A percentile compares a stretch with the other conserved stretches of the same genome.
Evolutionary conservation across 2,797 vertebrate species (phyloP).

Genomic region (Dipus sagitta): DNA sequence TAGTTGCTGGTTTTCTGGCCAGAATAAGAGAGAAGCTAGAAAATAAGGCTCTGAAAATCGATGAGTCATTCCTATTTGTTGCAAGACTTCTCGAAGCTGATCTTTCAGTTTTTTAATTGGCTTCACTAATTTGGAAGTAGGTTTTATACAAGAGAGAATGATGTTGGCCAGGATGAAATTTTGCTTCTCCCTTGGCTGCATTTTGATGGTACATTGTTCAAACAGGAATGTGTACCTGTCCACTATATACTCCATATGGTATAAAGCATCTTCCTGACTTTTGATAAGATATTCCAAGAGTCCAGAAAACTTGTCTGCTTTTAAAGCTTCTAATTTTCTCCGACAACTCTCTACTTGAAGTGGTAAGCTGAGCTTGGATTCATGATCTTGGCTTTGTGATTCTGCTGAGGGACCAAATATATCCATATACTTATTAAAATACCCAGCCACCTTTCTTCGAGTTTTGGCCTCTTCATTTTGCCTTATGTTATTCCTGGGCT

Average conservation of each 20-base stretch:
- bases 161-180: constrained; percentile 89
- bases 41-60: constrained; percentile 88
- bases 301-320: constrained; percentile 89
- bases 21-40: constrained; percentile 89
- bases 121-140: constrained; percentile 70
- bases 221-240: constrained; percentile 84
- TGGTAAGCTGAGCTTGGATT: constrained; percentile 52
- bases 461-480: constrained; percentile 85
- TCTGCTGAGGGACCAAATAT: constrained; percentile 82
- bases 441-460: constrained; percentile 68
- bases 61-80: constrained; percentile 70
- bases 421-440: constrained; percentile 84
- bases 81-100: constrained; percentile 82
- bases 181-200: constrained; percentile 82
- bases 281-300: constrained; percentile 88
- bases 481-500: constrained; percentile 84
- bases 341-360: constrained; percentile 45
- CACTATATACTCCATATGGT: constrained; percentile 84
- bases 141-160: constrained; percentile 85
- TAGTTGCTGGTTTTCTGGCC: constrained; percentile 85
- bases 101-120: constrained; percentile 72
- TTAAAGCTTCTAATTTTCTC: constrained; percentile 83
- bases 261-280: constrained; percentile 68
- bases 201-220: constrained; percentile 63
- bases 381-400: background rate